Percentiles rank a stretch among this genome's conserved stretches.
These are phyloP conservation scores for Rhabdophis nuchalis DNA, from an alignment of 2,797 vertebrate genomes.

Conservation along the genomic window DNA sequence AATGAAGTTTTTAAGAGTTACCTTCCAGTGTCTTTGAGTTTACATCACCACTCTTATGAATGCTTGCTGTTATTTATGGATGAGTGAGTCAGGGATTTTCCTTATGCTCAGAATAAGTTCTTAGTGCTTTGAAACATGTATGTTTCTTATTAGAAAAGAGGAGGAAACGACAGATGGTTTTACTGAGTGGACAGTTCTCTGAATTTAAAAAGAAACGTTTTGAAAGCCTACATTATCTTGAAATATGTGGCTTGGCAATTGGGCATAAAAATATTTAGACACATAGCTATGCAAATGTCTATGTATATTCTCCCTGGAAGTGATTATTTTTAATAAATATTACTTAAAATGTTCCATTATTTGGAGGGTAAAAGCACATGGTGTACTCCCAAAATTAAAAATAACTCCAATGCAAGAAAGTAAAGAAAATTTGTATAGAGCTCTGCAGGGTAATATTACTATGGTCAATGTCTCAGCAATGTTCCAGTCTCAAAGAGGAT, in stretches of 20 bases:
- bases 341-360: neutral
- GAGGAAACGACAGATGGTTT: slow-evolving; percentile 61
- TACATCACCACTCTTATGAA: slow-evolving; percentile 32
- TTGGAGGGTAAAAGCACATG: neutral
- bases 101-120: slow-evolving; percentile 56
- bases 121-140: slow-evolving; percentile 54
- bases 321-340: neutral
- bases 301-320: neutral
- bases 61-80: slow-evolving; percentile 40
- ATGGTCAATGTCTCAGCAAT: neutral
- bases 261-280: neutral
- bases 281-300: neutral
- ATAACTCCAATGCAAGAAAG: neutral
- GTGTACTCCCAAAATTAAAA: neutral
- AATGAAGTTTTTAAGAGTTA: slow-evolving; percentile 15
- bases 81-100: slow-evolving; percentile 46
- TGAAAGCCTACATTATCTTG: slow-evolving; percentile 55
- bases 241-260: slow-evolving; percentile 37
- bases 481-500: neutral
- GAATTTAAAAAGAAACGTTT: slow-evolving; percentile 61
- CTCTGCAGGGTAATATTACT: neutral
- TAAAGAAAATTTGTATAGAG: neutral
- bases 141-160: slow-evolving; percentile 51
- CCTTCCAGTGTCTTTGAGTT: slow-evolving; percentile 31
- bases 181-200: slow-evolving; percentile 42